These are phyloP conservation scores for Aphis gossypii DNA, from an alignment of 1,140 invertebrate species.

Conservation along the genomic window DNA sequence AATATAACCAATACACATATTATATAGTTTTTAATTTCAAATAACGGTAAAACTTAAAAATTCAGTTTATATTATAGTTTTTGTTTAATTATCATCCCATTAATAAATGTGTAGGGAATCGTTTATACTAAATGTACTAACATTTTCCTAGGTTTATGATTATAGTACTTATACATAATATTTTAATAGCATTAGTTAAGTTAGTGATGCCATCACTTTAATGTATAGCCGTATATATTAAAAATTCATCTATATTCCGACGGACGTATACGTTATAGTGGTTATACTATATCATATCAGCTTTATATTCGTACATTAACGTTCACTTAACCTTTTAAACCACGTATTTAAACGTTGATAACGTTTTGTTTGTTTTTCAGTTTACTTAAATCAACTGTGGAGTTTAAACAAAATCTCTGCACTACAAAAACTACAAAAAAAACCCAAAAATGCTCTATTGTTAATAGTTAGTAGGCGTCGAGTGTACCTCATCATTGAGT, in stretches of 20 bases:
- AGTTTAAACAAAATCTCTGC: not conserved
- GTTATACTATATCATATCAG: not conserved
- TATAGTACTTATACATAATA: not conserved
- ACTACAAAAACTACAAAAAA: not conserved
- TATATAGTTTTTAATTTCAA: not conserved
- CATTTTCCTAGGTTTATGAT: not conserved
- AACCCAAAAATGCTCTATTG: not conserved
- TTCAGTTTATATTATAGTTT: conserved; percentile 15
- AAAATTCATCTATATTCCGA: not conserved
- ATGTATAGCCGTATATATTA: not conserved
- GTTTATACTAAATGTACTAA: not conserved
- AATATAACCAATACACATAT: not conserved
- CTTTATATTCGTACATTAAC: not conserved
- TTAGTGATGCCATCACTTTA: not conserved
- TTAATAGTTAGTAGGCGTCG: not conserved
- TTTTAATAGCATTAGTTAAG: conserved; percentile 13
- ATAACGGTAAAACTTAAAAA: conserved; percentile 29
- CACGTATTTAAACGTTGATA: not conserved
- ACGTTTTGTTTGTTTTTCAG: not conserved
- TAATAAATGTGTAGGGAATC: not conserved
- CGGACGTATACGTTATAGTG: not conserved
- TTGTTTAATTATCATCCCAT: not conserved
- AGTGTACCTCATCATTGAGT: not conserved
- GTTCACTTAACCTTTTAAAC: not conserved
- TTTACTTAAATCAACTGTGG: not conserved